phyloP scores from a whole-genome alignment of 1,140 invertebrate species.

The Drosophila kepulauana region DNA sequence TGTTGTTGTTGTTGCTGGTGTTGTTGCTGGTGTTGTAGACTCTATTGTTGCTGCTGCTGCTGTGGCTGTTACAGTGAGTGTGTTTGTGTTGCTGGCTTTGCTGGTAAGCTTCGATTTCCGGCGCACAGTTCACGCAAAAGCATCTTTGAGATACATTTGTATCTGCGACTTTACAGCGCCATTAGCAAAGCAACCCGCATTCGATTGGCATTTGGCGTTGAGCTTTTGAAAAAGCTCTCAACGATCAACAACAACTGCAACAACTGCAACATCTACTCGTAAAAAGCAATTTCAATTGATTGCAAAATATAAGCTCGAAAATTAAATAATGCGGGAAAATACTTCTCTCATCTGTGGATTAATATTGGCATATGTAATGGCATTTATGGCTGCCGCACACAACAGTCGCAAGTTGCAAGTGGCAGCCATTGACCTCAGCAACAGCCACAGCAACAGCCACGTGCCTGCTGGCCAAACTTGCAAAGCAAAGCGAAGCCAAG shows the following conservation, averaged over 20 bases:
- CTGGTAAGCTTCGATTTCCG: conserved; percentile 50
- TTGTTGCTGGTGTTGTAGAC: not conserved
- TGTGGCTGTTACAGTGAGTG: not conserved
- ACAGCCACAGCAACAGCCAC: conserved; percentile 37
- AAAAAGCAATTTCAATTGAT: conserved; percentile 18
- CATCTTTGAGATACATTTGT: conserved; percentile 48
- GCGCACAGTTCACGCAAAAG: conserved; percentile 37
- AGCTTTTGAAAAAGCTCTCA: conserved; percentile 7
- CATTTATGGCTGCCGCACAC: conserved; percentile 7
- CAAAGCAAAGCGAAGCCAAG: too few species aligned
- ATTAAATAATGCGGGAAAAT: conserved; percentile 5
- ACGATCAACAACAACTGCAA: conserved; percentile 7
- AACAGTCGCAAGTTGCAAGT: not conserved
- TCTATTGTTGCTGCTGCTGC: conserved; percentile 7
- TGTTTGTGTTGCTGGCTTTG: conserved; percentile 8
- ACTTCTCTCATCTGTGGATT: conserved; percentile 2
- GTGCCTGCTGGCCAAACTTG: conserved; percentile 62
- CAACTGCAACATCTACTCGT: not conserved
- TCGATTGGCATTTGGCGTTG: conserved; percentile 2
- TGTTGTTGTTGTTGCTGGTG: conserved; percentile 18
- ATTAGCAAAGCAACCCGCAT: conserved; percentile 5
- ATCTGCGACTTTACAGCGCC: conserved; percentile 11
- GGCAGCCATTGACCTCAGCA: conserved; percentile 57
- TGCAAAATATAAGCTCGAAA: conserved; percentile 1
- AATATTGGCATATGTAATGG: conserved; percentile 8